phyloP scores from a whole-genome alignment of 2,888 invertebrate species.

The Ectobius pallidus region DNA sequence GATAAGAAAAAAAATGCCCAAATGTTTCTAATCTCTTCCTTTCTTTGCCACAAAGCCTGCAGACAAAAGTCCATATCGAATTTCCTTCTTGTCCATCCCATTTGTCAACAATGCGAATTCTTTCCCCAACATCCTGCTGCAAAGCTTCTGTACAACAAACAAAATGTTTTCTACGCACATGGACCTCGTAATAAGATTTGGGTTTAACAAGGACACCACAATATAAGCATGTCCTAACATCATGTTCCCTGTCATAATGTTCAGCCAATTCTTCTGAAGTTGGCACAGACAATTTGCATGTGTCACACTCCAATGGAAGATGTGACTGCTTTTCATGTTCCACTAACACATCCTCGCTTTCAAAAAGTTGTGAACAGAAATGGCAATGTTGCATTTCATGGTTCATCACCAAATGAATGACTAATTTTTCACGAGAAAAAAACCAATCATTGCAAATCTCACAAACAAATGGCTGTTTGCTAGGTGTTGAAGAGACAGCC shows the following conservation, averaged over 20 bases:
- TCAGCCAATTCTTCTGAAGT: constrained; percentile 39
- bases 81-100: constrained; percentile 38
- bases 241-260: constrained; percentile 42
- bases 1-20: constrained; percentile 46
- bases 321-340: constrained; percentile 44
- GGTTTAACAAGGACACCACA: constrained; percentile 44
- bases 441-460: constrained; percentile 46
- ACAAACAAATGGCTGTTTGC: constrained; percentile 42
- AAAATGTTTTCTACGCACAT: constrained; percentile 44
- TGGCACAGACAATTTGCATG: constrained; percentile 39
- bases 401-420: constrained; percentile 46
- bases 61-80: constrained; percentile 43
- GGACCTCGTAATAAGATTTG: constrained; percentile 42
- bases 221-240: constrained; percentile 42
- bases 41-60: constrained; percentile 44
- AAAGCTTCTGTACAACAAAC: constrained; percentile 39
- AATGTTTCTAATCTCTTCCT: constrained; percentile 43
- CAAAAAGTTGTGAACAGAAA: constrained; percentile 45
- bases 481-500: constrained; percentile 3
- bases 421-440: constrained; percentile 44
- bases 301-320: constrained; percentile 43
- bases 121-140: constrained; percentile 35
- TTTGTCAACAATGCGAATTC: constrained; percentile 39
- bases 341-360: constrained; percentile 39
- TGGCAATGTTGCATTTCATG: constrained; percentile 45